Evolutionary conservation across 2,113 vertebrate species (phyloP).

Genomic region (Eudyptes chrysolophus): DNA sequence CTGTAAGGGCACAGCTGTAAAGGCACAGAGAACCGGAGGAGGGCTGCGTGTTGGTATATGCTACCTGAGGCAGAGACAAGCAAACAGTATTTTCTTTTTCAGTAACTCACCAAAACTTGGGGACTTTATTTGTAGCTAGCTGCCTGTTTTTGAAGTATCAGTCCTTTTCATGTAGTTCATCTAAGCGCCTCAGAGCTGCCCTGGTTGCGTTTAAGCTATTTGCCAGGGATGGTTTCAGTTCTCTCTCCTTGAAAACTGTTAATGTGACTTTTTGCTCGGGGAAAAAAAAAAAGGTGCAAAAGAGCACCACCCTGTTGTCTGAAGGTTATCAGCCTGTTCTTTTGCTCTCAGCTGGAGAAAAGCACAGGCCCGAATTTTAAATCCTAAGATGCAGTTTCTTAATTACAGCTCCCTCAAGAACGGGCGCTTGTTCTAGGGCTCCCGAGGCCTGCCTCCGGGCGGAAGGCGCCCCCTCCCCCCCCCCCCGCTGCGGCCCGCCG

Average conservation of each 20-base stretch:
- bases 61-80: rapidly evolving
- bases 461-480: neutral
- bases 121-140: neutral
- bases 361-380: rapidly evolving
- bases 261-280: neutral
- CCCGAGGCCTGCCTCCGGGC: neutral
- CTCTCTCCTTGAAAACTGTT: rapidly evolving
- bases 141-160: rapidly evolving
- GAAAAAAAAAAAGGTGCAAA: rapidly evolving
- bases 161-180: neutral
- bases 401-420: no score
- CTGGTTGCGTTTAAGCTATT: rapidly evolving
- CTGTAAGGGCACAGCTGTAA: rapidly evolving
- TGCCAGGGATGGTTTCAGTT: neutral
- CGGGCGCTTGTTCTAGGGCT: neutral
- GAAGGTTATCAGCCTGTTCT: no score
- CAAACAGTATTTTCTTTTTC: no score
- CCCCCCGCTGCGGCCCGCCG: no score
- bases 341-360: rapidly evolving
- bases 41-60: rapidly evolving
- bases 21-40: rapidly evolving
- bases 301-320: no score
- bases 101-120: rapidly evolving
- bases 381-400: rapidly evolving
- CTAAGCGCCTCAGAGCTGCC: rapidly evolving